Base-by-base conservation (phyloP, 2,113 vertebrate species). In the Cryptomyrus ogoouensis region DNA sequence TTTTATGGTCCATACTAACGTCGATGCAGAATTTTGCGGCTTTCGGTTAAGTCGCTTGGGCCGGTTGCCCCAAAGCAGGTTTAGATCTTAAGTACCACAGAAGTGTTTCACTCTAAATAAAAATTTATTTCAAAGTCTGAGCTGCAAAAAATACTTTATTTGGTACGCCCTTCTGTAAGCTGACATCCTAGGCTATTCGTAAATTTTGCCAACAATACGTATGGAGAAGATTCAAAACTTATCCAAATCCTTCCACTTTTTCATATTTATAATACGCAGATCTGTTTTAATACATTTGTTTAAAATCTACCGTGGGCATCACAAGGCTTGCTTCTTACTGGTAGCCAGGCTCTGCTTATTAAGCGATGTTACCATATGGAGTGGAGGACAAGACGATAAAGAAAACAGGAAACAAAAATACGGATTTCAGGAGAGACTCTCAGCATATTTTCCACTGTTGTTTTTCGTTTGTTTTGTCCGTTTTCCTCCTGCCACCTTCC, bases 291-390 rank as follows among this genome's bases (percentile, higher is more conserved):
- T 39, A 46, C 35, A 50, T 44, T 88, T 58, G 35, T 88, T 56
- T 88, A 3, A 19, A 62, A 58, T 44, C 52, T 62, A n/a, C 47
- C 21, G 39, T 46, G 87, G 53, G 87, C 35, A 46, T n/a, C 39
- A 6, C 52, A 39, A 42, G 53, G 42, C 7, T 9, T 46, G 31
- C 6, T 47, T 47, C 9, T 31, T 52, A 27, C n/a, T 50, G 47
- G n/a, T 35, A n/a, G 19, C 27, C 7, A 31, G 46, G 27, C 49
- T 42, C 42, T 46, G 87, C 56, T 46, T 66, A 66, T 66, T 44
- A n/a, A 88, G 39, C 21, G 39, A 44, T 88, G 87, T 88, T 46
- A 88, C 53, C 87, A 88, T 88, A 62, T 62, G 87, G 87, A 88
- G 56, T 0, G 53, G 56, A 80, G 47, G 70, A 49, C 88, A 80